Percentiles rank a stretch among this genome's conserved stretches.
Evolutionary conservation across 2,888 invertebrate genomes (phyloP).

Genomic region (Rhingia campestris): DNA sequence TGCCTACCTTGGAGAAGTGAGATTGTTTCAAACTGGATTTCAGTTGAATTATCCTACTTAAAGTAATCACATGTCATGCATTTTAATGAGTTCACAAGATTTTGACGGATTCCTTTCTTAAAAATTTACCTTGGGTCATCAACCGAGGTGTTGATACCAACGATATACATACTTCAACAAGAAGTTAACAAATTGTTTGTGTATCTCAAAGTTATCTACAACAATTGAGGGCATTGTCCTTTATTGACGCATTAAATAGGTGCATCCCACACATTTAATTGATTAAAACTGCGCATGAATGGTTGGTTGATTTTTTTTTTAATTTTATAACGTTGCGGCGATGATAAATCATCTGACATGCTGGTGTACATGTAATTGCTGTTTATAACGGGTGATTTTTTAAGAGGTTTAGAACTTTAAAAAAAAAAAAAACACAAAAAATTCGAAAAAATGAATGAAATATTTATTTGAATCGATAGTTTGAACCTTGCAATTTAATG

Average conservation of each 20-base stretch:
- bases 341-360: constrained; percentile 14
- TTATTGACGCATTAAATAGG: not conserved
- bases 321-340: constrained; percentile 9
- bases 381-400: no score
- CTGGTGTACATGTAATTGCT: constrained; percentile 8
- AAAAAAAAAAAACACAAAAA: no score
- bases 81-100: constrained; percentile 3
- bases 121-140: not conserved
- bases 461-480: no score
- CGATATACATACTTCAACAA: constrained; percentile 2
- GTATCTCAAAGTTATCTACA: not conserved
- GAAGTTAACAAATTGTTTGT: not conserved
- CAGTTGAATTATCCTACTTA: not conserved
- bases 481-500: no score
- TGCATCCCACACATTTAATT: constrained; percentile 17
- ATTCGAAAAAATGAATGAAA: no score
- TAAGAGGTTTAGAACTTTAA: no score
- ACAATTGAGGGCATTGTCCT: constrained; percentile 30
- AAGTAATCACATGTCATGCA: constrained; percentile 23
- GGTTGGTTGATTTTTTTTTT: not conserved
- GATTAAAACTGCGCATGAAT: constrained; percentile 9
- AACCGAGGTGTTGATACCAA: not conserved
- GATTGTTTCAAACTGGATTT: constrained; percentile 10
- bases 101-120: not conserved
- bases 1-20: constrained; percentile 16